Conservation (phyloP, 2,888 invertebrate species). For the Petrolisthes manimaculis region DNA sequence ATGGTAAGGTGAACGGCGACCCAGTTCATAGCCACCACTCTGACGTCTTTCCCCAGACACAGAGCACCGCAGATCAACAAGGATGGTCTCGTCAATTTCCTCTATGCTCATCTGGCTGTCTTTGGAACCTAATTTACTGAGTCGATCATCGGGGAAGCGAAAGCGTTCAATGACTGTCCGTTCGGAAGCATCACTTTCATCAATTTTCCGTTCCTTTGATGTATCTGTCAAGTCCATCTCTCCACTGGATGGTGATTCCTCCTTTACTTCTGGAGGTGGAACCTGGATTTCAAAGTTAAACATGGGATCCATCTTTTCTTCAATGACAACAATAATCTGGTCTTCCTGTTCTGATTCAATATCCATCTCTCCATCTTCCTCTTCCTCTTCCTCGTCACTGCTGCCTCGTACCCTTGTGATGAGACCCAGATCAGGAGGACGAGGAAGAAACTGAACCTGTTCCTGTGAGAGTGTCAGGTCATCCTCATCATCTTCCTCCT, state of each 20-base stretch:
- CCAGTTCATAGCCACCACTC: conserved; percentile 48
- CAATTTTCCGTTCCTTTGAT: conserved; percentile 56
- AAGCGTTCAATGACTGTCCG: conserved; percentile 63
- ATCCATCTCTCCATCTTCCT: conserved; percentile 54
- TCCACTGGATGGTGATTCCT: conserved; percentile 65
- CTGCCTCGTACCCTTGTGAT: conserved; percentile 60
- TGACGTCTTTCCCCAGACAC: conserved; percentile 50
- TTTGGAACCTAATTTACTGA: conserved; percentile 63
- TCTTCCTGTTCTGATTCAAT: conserved; percentile 60
- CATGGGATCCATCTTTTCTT: conserved; percentile 59
- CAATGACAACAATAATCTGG: conserved; percentile 61
- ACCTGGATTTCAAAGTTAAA: conserved; percentile 61
- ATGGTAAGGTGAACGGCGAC: conserved; percentile 56
- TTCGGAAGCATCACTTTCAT: conserved; percentile 65
- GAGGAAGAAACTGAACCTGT: conserved; percentile 56
- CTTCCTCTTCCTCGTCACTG: conserved; percentile 64
- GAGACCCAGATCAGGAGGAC: conserved; percentile 62
- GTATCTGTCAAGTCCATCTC: conserved; percentile 61
- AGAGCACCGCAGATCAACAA: conserved; percentile 54
- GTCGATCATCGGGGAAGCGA: conserved; percentile 61
- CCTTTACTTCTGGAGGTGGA: conserved; percentile 62
- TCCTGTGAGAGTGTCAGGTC: conserved; percentile 61
- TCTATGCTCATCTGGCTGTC: conserved; percentile 66
- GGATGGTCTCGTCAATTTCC: conserved; percentile 63
- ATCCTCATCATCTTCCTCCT: conserved; percentile 63